Evolutionary conservation across 2,888 invertebrate species (phyloP), one percentile per base, ranked within the genome.

Genomic region (Leucozona laternaria): DNA sequence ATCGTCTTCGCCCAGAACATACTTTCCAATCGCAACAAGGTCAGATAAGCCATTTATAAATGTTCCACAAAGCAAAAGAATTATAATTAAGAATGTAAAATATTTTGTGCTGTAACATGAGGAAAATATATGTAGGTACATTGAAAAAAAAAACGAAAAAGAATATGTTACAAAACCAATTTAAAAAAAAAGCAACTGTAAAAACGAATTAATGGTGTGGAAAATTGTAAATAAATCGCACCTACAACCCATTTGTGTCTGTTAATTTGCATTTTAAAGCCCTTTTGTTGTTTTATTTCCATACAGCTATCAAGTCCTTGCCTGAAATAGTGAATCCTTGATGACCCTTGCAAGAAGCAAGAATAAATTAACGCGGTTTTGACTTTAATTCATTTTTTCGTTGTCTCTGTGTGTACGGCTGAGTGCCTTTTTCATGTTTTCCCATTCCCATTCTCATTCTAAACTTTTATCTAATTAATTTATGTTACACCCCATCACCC

Each of bases 351-450:
- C 10, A 28, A 43, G 80, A 80, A 85, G n/a, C 10, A 28, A 43
- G 80, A 80, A 85, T 80, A 80, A 85, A 85, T 85, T 77, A 85
- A 37, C 68, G 85, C 57, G 85, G 85, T 80, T 80, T 80, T 77
- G 77, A 80, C 85, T 77, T 85, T 80, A 68, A 77, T 80, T 77
- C 77, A 85, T 85, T 85, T 85, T 85, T 80, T 73, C 58, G 60
- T 72, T 85, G 76, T 85, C 77, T 85, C 4, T 13, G 2, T 20
- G 13, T 22, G 57, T 62, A 53, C 76, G 48, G 48, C 48, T 73
- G 68, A 72, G 68, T 25, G 76, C 53, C 48, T 57, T 48, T 48
- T 66, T 66, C 40, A 25, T 60, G 48, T 55, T 34, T 45, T 34
- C 8, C 15, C 17, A 40, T 40, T 45, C 28, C 11, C 25, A 58